A percentile compares a stretch with the other conserved stretches of the same genome.
phyloP scores from a whole-genome alignment of 2,888 invertebrate species.

The Cheiracanthium punctorium region DNA sequence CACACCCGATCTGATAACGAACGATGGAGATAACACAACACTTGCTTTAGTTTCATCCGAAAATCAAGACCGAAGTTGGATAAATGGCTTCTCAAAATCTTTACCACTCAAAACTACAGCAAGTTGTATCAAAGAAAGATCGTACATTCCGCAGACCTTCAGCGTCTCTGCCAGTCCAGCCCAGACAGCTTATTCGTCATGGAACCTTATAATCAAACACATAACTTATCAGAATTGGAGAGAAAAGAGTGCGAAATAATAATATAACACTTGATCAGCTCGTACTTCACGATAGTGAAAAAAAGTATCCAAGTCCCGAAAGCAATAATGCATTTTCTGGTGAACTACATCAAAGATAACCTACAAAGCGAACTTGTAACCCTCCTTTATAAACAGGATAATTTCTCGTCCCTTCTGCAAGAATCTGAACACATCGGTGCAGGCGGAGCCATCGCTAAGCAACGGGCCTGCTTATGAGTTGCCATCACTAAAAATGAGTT shows the following conservation, averaged over 20 bases:
- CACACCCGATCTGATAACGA: too few species aligned
- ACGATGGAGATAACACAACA: background rate
- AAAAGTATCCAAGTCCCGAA: conserved; percentile 99
- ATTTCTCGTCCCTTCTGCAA: conserved; percentile 91
- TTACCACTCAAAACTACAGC: conserved; percentile 71
- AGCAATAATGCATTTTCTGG: conserved; percentile 99
- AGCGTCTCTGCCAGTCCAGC: conserved; percentile 73
- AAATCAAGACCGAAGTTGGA: background rate
- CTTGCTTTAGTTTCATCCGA: background rate
- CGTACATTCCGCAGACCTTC: background rate
- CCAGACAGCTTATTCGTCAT: conserved; percentile 93
- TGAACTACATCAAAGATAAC: conserved; percentile 98
- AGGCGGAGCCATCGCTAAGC: too few species aligned
- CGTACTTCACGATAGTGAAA: conserved; percentile 98
- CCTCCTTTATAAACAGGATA: conserved; percentile 96
- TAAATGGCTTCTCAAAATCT: background rate
- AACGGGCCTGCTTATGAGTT: too few species aligned
- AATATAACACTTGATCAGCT: conserved; percentile 96
- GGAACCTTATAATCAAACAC: conserved; percentile 80
- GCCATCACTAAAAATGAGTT: too few species aligned
- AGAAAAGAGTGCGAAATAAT: conserved; percentile 97
- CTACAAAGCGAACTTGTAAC: conserved; percentile 98
- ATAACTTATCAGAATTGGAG: conserved; percentile 90
- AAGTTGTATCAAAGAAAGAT: conserved; percentile 75
- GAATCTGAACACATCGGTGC: conserved; percentile 99